Percentiles rank a stretch among this genome's conserved stretches.
Conservation (phyloP, 2,888 invertebrate species). For the Acronicta alni region DNA sequence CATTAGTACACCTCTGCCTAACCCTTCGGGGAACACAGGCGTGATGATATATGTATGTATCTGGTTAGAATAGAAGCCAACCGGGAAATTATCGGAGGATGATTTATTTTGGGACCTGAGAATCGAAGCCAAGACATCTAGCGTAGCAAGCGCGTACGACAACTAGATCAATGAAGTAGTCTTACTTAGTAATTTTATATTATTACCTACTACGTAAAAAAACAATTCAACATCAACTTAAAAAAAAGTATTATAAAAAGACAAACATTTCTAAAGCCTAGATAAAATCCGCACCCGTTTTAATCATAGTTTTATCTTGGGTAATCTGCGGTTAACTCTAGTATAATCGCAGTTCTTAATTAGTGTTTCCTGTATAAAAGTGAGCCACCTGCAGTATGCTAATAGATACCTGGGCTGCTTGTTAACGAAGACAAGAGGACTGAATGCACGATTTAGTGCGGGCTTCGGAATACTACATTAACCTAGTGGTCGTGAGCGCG, state of each 20-base stretch:
- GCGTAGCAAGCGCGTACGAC: no score
- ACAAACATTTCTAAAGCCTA: neutral
- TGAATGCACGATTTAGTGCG: neutral
- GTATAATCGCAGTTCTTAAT: constrained; percentile 41
- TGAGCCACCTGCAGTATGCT: constrained; percentile 47
- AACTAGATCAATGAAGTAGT: no score
- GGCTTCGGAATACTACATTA: neutral
- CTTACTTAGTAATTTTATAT: no score
- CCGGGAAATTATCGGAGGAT: no score
- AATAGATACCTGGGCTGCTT: constrained; percentile 26
- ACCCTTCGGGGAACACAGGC: no score
- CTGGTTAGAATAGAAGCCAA: no score
- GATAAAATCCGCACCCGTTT: constrained; percentile 9
- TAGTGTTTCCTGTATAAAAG: constrained; percentile 43
- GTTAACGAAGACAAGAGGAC: constrained; percentile 18
- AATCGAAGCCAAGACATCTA: no score
- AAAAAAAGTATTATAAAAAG: neutral
- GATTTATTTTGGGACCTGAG: no score
- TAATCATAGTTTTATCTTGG: constrained; percentile 23
- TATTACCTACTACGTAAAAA: no score
- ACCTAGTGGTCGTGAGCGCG: no score
- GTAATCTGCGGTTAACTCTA: constrained; percentile 19
- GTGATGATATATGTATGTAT: no score
- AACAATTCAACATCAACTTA: neutral
- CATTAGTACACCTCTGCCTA: no score